Conservation (phyloP, 1,140 invertebrate genomes). For the Physella acuta region DNA sequence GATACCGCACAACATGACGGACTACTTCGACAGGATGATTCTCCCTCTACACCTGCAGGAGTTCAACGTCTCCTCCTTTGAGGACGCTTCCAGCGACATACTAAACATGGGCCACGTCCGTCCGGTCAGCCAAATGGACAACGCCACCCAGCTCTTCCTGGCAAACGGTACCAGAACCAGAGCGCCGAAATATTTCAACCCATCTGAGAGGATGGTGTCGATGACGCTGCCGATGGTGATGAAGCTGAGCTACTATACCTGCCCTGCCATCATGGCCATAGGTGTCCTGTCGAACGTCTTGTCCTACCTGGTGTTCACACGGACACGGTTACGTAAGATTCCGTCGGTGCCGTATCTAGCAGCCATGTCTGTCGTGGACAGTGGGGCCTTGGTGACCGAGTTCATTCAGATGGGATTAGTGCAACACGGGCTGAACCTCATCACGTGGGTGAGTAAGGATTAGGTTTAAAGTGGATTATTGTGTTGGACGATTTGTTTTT, state of each 20-base stretch:
- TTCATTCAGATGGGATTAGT: constrained; percentile 33
- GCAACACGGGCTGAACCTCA: constrained; percentile 28
- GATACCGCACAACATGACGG: not conserved
- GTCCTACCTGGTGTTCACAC: constrained; percentile 65
- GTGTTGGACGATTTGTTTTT: too few relatives aligned
- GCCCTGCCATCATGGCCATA: constrained; percentile 61
- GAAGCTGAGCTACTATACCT: constrained; percentile 30
- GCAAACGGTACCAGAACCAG: not conserved
- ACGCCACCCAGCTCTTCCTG: not conserved
- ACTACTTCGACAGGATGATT: constrained; percentile 3
- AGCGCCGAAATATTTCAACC: not conserved
- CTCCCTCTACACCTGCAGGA: not conserved
- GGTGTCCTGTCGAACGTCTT: constrained; percentile 65
- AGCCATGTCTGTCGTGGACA: constrained; percentile 64
- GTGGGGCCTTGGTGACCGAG: constrained; percentile 59
- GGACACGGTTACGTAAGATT: constrained; percentile 64
- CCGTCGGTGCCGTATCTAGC: constrained; percentile 67
- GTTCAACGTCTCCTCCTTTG: not conserved
- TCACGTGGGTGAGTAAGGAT: constrained; percentile 22
- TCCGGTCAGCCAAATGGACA: not conserved
- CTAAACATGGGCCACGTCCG: not conserved
- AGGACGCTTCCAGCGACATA: not conserved
- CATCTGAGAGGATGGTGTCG: not conserved
- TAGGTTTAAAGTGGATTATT: too few relatives aligned
- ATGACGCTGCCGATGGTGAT: not conserved